Conservation (phyloP, 1,140 invertebrate species). For the Papilio glaucus region DNA sequence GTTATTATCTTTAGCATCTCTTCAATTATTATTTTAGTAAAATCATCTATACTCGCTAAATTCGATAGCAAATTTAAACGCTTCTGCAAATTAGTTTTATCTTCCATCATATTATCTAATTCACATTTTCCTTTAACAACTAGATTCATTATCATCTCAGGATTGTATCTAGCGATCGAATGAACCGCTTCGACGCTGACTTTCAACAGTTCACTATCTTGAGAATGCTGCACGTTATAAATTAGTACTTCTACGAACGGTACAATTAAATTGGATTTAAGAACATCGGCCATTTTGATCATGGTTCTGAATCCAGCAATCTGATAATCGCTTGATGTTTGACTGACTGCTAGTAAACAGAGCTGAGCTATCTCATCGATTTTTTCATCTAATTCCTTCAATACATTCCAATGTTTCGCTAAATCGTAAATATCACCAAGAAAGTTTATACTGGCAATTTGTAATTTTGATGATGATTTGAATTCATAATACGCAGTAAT, state of each 20-base stretch:
- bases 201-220: conserved; percentile 65
- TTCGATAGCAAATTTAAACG: conserved; percentile 65
- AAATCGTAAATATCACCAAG: conserved; percentile 67
- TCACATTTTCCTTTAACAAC: conserved; percentile 75
- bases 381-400: conserved; percentile 52
- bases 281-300: conserved; percentile 54
- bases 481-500: conserved; percentile 68
- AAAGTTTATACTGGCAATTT: conserved; percentile 69
- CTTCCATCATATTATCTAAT: conserved; percentile 60
- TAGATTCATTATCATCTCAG: conserved; percentile 68
- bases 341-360: conserved; percentile 64
- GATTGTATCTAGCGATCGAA: conserved; percentile 67
- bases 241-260: conserved; percentile 73
- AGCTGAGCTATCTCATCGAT: conserved; percentile 62
- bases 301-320: conserved; percentile 71
- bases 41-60: conserved; percentile 74
- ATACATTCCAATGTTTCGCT: conserved; percentile 62
- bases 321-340: conserved; percentile 65
- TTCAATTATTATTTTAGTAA: conserved; percentile 72
- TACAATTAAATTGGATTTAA: conserved; percentile 62
- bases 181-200: conserved; percentile 66
- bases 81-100: conserved; percentile 64
- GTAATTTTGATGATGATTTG: conserved; percentile 65
- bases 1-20: conserved; percentile 71
- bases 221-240: conserved; percentile 64